phyloP scores from a whole-genome alignment of 2,797 vertebrate species.

The Glyptemys insculpta region DNA sequence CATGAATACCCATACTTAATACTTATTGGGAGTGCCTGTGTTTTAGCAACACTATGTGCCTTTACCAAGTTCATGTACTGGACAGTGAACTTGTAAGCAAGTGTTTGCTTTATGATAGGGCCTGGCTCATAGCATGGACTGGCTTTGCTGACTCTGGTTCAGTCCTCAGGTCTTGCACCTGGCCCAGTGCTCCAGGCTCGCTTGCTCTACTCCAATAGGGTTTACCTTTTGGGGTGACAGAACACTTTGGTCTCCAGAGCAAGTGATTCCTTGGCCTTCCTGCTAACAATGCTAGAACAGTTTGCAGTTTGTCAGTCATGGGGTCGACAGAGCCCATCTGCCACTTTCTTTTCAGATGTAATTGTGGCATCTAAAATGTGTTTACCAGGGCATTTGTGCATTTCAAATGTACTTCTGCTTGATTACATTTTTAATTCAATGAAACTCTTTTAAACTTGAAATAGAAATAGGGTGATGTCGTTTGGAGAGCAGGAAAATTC shows the following conservation, averaged over 20 bases:
- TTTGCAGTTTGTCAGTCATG: neutral
- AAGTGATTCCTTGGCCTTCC: neutral
- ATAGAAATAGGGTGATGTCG: neutral
- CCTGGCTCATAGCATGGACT: too few species aligned
- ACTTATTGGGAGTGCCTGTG: too few species aligned
- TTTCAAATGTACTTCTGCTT: neutral
- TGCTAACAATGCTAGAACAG: neutral
- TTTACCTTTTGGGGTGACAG: neutral
- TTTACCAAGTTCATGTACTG: too few species aligned
- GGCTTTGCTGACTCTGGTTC: too few species aligned
- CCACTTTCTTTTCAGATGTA: neutral
- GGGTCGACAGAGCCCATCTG: neutral
- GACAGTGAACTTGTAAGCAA: too few species aligned
- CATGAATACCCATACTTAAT: too few species aligned
- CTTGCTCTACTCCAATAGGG: too few species aligned
- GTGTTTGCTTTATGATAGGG: too few species aligned
- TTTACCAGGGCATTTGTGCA: neutral
- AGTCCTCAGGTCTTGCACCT: too few species aligned
- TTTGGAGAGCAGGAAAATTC: neutral
- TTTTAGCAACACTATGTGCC: too few species aligned
- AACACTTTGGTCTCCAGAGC: neutral
- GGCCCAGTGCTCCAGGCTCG: too few species aligned
- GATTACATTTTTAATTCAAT: rapidly evolving
- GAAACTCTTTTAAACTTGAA: neutral
- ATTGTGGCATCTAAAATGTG: neutral